These are phyloP conservation scores for Rhagonycha fulva DNA, from an alignment of 2,888 invertebrate genomes.

Conservation along the genomic window DNA sequence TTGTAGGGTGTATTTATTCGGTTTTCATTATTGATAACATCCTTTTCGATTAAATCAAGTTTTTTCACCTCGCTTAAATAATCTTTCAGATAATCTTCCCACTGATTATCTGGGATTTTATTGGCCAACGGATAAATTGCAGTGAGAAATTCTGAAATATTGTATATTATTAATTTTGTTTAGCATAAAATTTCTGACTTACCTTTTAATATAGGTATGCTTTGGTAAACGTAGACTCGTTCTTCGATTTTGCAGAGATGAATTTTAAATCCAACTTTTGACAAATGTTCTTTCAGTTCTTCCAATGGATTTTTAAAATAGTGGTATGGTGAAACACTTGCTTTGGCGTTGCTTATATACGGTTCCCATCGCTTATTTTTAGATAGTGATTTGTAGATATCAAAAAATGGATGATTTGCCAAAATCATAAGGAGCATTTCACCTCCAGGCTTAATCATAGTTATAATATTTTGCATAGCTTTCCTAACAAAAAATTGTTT, in stretches of 20 bases:
- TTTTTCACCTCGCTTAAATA: slow-evolving; percentile 59
- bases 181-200: slow-evolving; percentile 27
- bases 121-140: slow-evolving; percentile 74
- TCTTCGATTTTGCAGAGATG: slow-evolving; percentile 60
- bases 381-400: slow-evolving; percentile 68
- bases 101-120: slow-evolving; percentile 62
- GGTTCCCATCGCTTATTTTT: slow-evolving; percentile 60
- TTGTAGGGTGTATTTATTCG: slow-evolving; percentile 32
- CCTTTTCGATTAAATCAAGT: slow-evolving; percentile 54
- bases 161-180: not conserved
- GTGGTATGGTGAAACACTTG: slow-evolving; percentile 72
- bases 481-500: slow-evolving; percentile 54
- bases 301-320: slow-evolving; percentile 57
- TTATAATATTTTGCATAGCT: slow-evolving; percentile 68
- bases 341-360: slow-evolving; percentile 68
- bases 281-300: slow-evolving; percentile 56
- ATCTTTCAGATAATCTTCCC: slow-evolving; percentile 67
- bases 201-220: slow-evolving; percentile 48
- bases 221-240: slow-evolving; percentile 60
- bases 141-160: slow-evolving; percentile 62
- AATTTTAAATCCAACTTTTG: slow-evolving; percentile 62
- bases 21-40: slow-evolving; percentile 55
- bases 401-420: slow-evolving; percentile 70
- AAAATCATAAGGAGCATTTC: slow-evolving; percentile 71
- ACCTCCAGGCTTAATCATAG: slow-evolving; percentile 69